Conservation (phyloP, 1,140 invertebrate species). For the Penaeus indicus region DNA sequence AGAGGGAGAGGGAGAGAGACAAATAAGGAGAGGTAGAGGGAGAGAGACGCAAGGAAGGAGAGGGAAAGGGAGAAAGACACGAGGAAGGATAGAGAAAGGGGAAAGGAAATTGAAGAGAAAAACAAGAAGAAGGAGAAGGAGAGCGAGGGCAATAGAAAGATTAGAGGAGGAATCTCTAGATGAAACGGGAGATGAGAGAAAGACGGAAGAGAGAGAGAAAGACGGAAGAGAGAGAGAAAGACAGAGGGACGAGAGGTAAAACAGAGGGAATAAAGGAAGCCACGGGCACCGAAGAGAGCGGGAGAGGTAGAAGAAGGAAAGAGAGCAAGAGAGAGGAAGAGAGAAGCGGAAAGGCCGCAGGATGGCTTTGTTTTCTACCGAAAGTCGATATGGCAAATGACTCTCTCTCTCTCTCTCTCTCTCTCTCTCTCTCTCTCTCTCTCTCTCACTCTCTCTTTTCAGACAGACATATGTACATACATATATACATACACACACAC, state of each 20-base stretch:
- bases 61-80: neutral
- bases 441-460: slow-evolving; percentile 28
- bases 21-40: neutral
- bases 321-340: too few species aligned
- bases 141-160: too few species aligned
- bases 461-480: too few species aligned
- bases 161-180: neutral
- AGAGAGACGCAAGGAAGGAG: neutral
- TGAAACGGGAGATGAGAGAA: neutral
- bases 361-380: too few species aligned
- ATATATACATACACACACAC: too few species aligned
- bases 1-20: neutral
- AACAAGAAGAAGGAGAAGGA: too few species aligned
- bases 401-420: neutral
- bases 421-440: slow-evolving; percentile 24
- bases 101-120: too few species aligned
- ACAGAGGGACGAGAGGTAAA: too few species aligned
- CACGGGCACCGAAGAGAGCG: neutral
- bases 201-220: neutral
- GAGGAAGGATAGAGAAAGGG: too few species aligned
- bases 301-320: neutral
- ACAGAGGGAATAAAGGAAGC: slow-evolving; percentile 35
- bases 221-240: neutral
- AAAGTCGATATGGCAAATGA: slow-evolving; percentile 10
- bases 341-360: too few species aligned